Percentiles rank a stretch among this genome's conserved stretches.
Evolutionary conservation across 2,888 invertebrate genomes (phyloP).

Genomic region (Melinaea menophilus): DNA sequence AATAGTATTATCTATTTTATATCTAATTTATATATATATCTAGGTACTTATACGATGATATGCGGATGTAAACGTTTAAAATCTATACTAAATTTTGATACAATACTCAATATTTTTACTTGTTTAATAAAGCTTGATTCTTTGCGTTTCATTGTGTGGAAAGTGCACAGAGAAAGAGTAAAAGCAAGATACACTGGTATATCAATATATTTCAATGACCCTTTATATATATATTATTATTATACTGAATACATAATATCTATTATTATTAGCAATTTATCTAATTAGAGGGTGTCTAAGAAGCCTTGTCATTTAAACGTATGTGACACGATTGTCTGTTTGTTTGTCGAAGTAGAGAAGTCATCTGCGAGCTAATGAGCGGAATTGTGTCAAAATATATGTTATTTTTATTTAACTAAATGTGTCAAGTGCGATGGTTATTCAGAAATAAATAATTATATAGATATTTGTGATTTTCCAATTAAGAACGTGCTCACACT

Average conservation of each 20-base stretch:
- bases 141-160: no score
- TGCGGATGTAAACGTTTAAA: no score
- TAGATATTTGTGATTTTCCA: constrained; percentile 18
- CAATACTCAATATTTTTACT: no score
- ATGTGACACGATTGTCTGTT: not conserved
- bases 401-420: constrained; percentile 12
- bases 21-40: no score
- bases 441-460: constrained; percentile 25
- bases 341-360: no score
- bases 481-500: constrained; percentile 12
- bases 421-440: constrained; percentile 32
- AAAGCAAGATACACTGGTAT: no score
- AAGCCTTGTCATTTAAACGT: not conserved
- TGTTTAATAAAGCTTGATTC: no score
- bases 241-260: not conserved
- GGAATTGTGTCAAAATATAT: constrained; percentile 1
- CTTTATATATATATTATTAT: not conserved
- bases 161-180: no score
- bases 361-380: constrained; percentile 4
- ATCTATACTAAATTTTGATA: no score
- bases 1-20: no score
- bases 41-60: no score
- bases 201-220: no score
- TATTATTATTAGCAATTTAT: not conserved
- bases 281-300: not conserved